Percentiles rank a stretch among this genome's conserved stretches.
Conservation (phyloP, 2,888 invertebrate species). For the Dryomyza anilis region DNA sequence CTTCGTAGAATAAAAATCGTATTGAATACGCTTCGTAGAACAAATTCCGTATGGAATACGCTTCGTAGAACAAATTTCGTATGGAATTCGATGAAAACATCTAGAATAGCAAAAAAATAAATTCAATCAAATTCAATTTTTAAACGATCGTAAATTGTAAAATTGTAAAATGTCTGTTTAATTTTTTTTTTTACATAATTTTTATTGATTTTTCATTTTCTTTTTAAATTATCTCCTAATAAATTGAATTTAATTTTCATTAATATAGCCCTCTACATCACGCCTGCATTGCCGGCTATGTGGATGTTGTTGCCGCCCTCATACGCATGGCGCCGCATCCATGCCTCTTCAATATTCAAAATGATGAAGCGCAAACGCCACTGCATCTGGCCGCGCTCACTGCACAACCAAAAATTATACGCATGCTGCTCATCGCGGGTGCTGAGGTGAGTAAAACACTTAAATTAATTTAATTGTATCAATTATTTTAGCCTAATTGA, state of each 20-base stretch:
- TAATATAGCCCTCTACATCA: conserved; percentile 84
- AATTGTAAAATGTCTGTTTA: not conserved
- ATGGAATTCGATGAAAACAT: no score
- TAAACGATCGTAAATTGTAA: no score
- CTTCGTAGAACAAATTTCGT: no score
- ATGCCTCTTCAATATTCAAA: conserved; percentile 76
- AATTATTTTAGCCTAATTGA: not conserved
- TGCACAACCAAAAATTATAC: conserved; percentile 73
- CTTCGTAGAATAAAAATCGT: no score
- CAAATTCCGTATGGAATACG: no score
- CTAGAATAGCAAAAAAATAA: no score
- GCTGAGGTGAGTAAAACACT: conserved; percentile 65
- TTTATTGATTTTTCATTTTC: not conserved
- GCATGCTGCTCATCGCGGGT: conserved; percentile 81
- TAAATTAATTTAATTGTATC: not conserved
- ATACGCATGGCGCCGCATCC: conserved; percentile 80
- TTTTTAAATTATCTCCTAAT: not conserved
- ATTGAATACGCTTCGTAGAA: no score
- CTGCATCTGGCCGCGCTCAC: conserved; percentile 86
- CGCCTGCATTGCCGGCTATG: conserved; percentile 77
- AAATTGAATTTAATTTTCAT: not conserved
- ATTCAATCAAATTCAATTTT: no score
- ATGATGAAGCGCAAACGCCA: conserved; percentile 80
- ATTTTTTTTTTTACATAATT: not conserved
- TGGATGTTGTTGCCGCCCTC: conserved; percentile 74